phyloP scores from a whole-genome alignment of 2,888 invertebrate species.

The Chalcis sispes region DNA sequence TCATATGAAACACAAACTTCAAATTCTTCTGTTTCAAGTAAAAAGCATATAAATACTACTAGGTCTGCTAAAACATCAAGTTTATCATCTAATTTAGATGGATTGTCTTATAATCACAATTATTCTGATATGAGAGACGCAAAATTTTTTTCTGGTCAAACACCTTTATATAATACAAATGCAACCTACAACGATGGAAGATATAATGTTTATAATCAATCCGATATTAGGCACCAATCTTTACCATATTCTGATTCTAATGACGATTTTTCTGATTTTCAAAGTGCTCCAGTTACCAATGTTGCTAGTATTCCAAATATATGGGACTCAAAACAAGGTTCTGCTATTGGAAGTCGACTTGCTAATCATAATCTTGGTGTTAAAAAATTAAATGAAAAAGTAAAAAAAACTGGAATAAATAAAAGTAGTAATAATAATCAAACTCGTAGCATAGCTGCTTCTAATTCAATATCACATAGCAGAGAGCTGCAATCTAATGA shows the following conservation, averaged over 20 bases:
- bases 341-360: conserved; percentile 75
- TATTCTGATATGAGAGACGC: conserved; percentile 43
- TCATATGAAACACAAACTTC: conserved; percentile 30
- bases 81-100: conserved; percentile 21
- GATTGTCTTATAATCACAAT: conserved; percentile 29
- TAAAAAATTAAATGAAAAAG: conserved; percentile 70
- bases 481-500: conserved; percentile 60
- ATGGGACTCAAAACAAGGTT: conserved; percentile 71
- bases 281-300: conserved; percentile 71
- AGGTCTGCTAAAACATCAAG: conserved; percentile 21
- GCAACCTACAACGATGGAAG: conserved; percentile 20
- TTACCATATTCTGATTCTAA: conserved; percentile 59
- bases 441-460: conserved; percentile 26
- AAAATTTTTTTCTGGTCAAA: conserved; percentile 42
- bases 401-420: conserved; percentile 63
- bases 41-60: conserved; percentile 35
- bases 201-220: conserved; percentile 36
- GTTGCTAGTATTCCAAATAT: conserved; percentile 65
- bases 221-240: conserved; percentile 56
- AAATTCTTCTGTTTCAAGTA: conserved; percentile 32
- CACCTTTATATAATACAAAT: conserved; percentile 28
- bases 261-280: conserved; percentile 78
- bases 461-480: conserved; percentile 43
- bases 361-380: conserved; percentile 77
- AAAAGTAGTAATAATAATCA: conserved; percentile 56